Base-by-base conservation (phyloP, 2,888 invertebrate genomes). In the Agrotis segetum region DNA sequence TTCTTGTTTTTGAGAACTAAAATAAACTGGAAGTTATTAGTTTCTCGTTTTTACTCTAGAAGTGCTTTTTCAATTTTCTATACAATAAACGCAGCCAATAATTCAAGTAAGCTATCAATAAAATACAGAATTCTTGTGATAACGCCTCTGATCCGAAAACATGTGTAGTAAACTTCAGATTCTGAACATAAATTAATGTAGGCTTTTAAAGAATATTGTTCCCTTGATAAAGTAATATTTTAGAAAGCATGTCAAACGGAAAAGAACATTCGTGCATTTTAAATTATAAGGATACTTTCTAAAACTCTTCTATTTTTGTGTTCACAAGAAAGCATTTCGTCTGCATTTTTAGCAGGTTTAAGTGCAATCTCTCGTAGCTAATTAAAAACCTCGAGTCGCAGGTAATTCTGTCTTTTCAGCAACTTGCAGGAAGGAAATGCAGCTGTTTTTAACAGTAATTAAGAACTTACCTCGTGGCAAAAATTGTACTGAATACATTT, bases 331-430 rank as follows among this genome's bases (percentile, higher is more conserved):
- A 63, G 65, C 16, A 61, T 71, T 50, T 64, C 17, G 52, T 50
- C 44, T 64, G 46, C 55, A 50, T 49, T 19, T 53, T 55, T 61
- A 46, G 65, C 47, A 40, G 46, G 29, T 34, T 61, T 50, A 59
- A 79, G 78, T 81, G 79, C 78, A 49, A 68, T 79, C 47, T 67
- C 64, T 62, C 63, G 79, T 78, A 78, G 67, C 16, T 72, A 82
- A 82, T 79, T 78, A 78, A 60, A 40, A 66, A 67, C 19, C 65
- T 56, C 17, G 55, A 58, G 55, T 44, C 53, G 16, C 77, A 62
- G 59, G 40, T 74, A 63, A 67, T 74, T 46, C 16, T 66, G 44
- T 34, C 65, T 53, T 60, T 71, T 67, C 44, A 49, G 55, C 19
- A 58, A 49, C 52, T 65, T 29, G 13, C 50, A 21, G 53, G 58